Conservation (phyloP, 2,888 invertebrate species). For the Drosophila bunnanda region DNA sequence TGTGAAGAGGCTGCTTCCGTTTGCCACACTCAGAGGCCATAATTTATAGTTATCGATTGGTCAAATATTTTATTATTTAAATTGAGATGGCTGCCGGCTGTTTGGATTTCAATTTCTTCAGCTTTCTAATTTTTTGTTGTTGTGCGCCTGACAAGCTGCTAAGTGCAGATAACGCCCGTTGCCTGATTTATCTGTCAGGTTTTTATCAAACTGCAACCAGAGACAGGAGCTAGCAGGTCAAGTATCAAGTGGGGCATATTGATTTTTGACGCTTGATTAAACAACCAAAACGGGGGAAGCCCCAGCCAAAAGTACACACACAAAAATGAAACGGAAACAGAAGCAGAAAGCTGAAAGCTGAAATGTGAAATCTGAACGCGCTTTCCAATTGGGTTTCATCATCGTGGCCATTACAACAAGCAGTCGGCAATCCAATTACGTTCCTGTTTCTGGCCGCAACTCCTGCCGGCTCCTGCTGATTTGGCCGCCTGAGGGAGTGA, state of each 20-base stretch:
- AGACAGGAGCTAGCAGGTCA: conserved; percentile 24
- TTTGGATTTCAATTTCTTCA: conserved; percentile 9
- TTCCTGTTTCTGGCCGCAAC: conserved; percentile 48
- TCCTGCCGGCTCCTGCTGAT: conserved; percentile 30
- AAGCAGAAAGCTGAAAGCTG: conserved; percentile 4
- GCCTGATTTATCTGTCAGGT: conserved; percentile 38
- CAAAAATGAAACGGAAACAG: not conserved
- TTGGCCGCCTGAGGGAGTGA: conserved; percentile 43
- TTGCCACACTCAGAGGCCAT: conserved; percentile 4
- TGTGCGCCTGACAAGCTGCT: conserved; percentile 7
- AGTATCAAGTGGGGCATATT: conserved; percentile 46
- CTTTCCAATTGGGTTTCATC: conserved; percentile 50
- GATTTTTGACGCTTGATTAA: conserved; percentile 68
- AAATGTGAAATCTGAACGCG: conserved; percentile 37
- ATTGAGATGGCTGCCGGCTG: conserved; percentile 51
- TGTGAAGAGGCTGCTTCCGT: not conserved
- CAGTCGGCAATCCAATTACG: conserved; percentile 63
- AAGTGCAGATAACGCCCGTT: conserved; percentile 31
- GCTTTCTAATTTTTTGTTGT: not conserved
- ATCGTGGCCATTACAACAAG: conserved; percentile 47
- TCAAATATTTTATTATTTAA: conserved; percentile 59
- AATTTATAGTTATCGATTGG: conserved; percentile 55
- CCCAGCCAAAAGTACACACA: not conserved
- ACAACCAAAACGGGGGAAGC: conserved; percentile 32
- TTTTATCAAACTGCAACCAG: conserved; percentile 35